Conservation (phyloP, 2,888 invertebrate genomes). For the Erpobdella octoculata region DNA sequence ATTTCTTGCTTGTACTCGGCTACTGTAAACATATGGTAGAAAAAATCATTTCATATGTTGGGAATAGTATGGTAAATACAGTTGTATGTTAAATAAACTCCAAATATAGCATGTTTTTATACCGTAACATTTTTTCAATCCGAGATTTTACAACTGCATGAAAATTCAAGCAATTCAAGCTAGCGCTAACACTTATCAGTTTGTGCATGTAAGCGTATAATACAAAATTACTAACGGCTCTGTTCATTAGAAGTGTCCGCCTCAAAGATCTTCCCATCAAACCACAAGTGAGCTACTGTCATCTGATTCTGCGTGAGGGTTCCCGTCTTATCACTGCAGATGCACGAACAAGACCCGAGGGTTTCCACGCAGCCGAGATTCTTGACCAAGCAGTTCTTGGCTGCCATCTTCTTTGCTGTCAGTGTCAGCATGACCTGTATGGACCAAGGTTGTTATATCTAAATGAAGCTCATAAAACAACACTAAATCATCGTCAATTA, state of each 20-base stretch:
- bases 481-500: too few relatives aligned
- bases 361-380: conserved; percentile 22
- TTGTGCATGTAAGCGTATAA: too few relatives aligned
- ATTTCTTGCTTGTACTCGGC: conserved; percentile 2
- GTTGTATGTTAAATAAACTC: too few relatives aligned
- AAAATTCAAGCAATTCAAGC: too few relatives aligned
- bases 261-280: conserved; percentile 4
- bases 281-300: conserved; percentile 24
- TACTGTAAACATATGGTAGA: too few relatives aligned
- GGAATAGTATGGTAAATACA: too few relatives aligned
- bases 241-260: neutral
- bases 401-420: conserved; percentile 22
- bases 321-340: conserved; percentile 21
- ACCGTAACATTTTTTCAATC: too few relatives aligned
- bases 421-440: conserved; percentile 25
- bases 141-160: too few relatives aligned
- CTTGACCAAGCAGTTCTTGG: conserved; percentile 20
- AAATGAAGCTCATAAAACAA: neutral
- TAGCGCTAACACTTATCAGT: too few relatives aligned
- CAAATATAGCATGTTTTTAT: too few relatives aligned
- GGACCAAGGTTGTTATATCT: neutral
- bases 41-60: too few relatives aligned
- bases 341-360: conserved; percentile 16
- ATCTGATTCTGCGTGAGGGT: conserved; percentile 24
- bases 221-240: neutral